Conservation (phyloP, 2,888 invertebrate species). For the Miltochrista miniata region DNA sequence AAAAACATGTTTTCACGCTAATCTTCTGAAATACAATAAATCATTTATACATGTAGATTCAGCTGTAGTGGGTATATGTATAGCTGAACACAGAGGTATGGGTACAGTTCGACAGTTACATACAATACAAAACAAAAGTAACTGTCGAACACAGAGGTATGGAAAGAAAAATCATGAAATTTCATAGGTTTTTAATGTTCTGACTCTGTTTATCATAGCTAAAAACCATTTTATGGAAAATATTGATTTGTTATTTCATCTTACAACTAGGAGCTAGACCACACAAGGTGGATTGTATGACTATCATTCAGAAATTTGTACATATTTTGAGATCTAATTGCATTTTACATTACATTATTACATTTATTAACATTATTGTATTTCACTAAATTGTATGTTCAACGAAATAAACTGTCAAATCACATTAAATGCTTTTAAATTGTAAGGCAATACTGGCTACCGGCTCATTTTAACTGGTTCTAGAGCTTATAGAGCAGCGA, state of each 20-base stretch:
- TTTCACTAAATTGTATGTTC: conserved; percentile 48
- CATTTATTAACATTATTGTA: conserved; percentile 41
- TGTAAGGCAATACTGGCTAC: conserved; percentile 55
- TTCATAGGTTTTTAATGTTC: conserved; percentile 65
- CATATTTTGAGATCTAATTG: conserved; percentile 68
- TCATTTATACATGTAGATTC: conserved; percentile 38
- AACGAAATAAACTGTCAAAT: conserved; percentile 41
- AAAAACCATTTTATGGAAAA: conserved; percentile 63
- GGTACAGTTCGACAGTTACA: too few species aligned
- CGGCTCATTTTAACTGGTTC: too few species aligned
- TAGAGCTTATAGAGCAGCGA: too few species aligned
- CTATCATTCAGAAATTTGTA: conserved; percentile 50
- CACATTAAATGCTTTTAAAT: conserved; percentile 38
- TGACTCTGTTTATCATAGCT: conserved; percentile 59
- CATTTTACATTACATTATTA: conserved; percentile 34
- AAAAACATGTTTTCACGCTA: conserved; percentile 27
- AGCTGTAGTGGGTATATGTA: conserved; percentile 25
- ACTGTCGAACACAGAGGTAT: conserved; percentile 7
- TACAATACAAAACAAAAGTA: too few species aligned
- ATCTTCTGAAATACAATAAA: conserved; percentile 36
- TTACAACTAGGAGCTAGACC: conserved; percentile 64
- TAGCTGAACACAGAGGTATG: conserved; percentile 11
- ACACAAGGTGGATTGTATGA: conserved; percentile 41
- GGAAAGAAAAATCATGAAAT: conserved; percentile 35
- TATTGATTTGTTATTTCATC: conserved; percentile 65